phyloP scores from a whole-genome alignment of 2,888 invertebrate genomes.

The Stictocephala bisonia region DNA sequence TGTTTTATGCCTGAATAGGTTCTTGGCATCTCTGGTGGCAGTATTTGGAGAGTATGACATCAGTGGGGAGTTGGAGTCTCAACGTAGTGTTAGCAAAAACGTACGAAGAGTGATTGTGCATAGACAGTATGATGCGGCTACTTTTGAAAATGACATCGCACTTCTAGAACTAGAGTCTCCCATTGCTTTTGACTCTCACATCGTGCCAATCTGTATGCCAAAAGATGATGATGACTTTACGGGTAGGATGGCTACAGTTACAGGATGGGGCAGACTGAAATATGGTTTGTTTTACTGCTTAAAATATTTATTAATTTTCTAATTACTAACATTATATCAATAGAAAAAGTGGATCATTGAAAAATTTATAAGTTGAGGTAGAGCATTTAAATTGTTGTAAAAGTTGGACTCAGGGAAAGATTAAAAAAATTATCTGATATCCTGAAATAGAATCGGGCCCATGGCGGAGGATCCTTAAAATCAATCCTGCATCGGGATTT shows the following conservation, averaged over 20 bases:
- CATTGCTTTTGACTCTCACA: constrained; percentile 85
- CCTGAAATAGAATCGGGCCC: too few species aligned
- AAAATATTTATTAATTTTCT: neutral
- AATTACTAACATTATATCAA: neutral
- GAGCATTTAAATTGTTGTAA: too few species aligned
- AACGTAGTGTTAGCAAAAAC: constrained; percentile 82
- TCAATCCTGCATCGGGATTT: too few species aligned
- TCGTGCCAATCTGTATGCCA: constrained; percentile 94
- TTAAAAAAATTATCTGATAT: too few species aligned
- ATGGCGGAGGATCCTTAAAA: too few species aligned
- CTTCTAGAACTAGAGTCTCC: constrained; percentile 86
- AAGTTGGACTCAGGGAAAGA: too few species aligned
- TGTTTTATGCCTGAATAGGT: too few species aligned
- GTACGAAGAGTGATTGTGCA: constrained; percentile 90
- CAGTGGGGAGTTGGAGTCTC: constrained; percentile 83
- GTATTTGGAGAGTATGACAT: constrained; percentile 94
- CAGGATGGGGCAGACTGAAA: constrained; percentile 92
- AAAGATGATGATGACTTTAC: constrained; percentile 81
- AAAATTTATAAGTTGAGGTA: too few species aligned
- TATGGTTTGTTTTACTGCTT: constrained; percentile 72
- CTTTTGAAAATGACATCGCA: constrained; percentile 93
- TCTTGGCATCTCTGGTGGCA: constrained; percentile 89
- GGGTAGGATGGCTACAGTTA: constrained; percentile 88
- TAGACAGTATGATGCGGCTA: constrained; percentile 87
- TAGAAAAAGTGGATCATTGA: too few species aligned